phyloP scores from a whole-genome alignment of 2,888 invertebrate species.

The Morinoia aosen region DNA sequence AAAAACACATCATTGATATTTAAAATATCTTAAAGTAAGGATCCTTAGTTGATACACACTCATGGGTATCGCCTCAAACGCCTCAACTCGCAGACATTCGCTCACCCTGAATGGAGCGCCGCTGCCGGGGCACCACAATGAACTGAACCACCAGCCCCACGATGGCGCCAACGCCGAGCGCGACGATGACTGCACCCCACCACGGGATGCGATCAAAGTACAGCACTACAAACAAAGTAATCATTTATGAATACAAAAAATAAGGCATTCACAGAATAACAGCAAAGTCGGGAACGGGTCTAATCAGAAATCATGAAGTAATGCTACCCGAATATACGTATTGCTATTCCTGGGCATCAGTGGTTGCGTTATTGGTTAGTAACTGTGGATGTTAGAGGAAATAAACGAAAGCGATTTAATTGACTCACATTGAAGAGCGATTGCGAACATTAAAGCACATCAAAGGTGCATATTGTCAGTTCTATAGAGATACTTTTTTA shows the following conservation, averaged over 20 bases:
- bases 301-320: neutral
- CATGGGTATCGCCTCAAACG: too few relatives aligned
- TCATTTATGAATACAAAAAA: neutral
- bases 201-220: constrained; percentile 89
- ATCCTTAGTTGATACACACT: too few relatives aligned
- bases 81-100: neutral
- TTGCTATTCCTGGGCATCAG: too few relatives aligned
- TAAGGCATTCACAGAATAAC: neutral
- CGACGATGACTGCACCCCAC: constrained; percentile 83
- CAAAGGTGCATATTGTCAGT: too few relatives aligned
- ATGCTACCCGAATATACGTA: neutral
- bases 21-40: too few relatives aligned
- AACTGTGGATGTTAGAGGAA: too few relatives aligned
- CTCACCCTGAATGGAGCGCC: constrained; percentile 76
- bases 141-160: constrained; percentile 82
- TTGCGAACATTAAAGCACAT: too few relatives aligned
- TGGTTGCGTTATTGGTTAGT: too few relatives aligned
- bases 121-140: constrained; percentile 86
- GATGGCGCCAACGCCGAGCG: constrained; percentile 79
- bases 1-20: too few relatives aligned
- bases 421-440: too few relatives aligned
- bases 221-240: constrained; percentile 77
- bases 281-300: neutral
- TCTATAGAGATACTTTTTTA: too few relatives aligned
- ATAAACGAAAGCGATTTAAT: too few relatives aligned